Evolutionary conservation across 2,797 vertebrate genomes (phyloP).

Genomic region (Anguilla obscura): DNA sequence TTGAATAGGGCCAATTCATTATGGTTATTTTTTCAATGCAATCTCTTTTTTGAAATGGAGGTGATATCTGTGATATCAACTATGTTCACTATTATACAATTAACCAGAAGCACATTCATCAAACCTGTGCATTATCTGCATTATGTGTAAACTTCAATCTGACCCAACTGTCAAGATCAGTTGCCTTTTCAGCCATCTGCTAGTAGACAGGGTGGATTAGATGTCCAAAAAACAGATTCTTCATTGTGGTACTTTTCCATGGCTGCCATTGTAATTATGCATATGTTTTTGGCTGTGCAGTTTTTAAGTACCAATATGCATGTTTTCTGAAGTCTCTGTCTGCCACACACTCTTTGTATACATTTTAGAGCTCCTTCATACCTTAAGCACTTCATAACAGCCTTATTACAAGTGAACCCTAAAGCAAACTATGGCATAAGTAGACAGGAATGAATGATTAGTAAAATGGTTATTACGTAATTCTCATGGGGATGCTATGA

Average conservation of each 20-base stretch:
- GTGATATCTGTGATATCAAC: not conserved
- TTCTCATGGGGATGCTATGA: not conserved
- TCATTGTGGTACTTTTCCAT: not conserved
- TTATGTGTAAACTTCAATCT: constrained; percentile 29
- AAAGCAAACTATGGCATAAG: not conserved
- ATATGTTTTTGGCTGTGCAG: not conserved
- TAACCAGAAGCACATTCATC: constrained; percentile 33
- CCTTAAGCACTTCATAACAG: not conserved
- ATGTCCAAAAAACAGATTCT: not conserved
- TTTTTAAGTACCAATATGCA: not conserved
- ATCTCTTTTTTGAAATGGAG: constrained; percentile 19
- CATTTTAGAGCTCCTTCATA: not conserved
- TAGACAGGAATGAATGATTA: not conserved
- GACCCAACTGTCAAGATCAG: not conserved
- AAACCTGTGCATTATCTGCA: constrained; percentile 24
- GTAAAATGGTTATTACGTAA: not conserved
- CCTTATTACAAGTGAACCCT: not conserved
- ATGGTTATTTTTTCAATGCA: constrained; percentile 15
- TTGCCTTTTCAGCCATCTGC: not conserved
- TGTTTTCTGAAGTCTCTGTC: not conserved
- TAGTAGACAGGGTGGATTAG: constrained; percentile 19
- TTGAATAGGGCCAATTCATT: constrained; percentile 30
- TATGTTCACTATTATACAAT: not conserved
- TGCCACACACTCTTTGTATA: not conserved
- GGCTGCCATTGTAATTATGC: not conserved